Conservation (phyloP, 2,888 invertebrate genomes). For the Spodoptera picta region DNA sequence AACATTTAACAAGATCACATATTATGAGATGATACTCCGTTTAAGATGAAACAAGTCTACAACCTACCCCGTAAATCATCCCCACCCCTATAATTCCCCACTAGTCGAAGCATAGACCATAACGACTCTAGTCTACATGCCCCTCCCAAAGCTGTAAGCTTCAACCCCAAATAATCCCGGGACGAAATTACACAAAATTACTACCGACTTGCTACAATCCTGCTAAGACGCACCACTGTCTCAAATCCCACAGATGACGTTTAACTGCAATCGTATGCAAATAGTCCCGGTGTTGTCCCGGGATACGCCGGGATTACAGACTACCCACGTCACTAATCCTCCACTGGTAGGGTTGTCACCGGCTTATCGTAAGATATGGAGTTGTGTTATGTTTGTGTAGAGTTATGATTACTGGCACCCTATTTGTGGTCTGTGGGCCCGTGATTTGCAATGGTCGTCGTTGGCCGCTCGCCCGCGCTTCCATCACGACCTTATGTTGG, state of each 20-base stretch:
- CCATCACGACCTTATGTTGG: conserved; percentile 24
- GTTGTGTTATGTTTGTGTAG: conserved; percentile 64
- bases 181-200: conserved; percentile 69
- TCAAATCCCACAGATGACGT: conserved; percentile 82
- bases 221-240: conserved; percentile 66
- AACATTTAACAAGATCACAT: no score
- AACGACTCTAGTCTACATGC: conserved; percentile 27
- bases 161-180: conserved; percentile 58
- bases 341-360: conserved; percentile 73
- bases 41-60: background rate
- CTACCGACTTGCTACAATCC: conserved; percentile 63
- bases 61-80: conserved; percentile 8
- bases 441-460: conserved; percentile 50
- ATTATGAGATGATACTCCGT: no score
- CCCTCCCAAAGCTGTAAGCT: conserved; percentile 22
- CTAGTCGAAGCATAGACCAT: conserved; percentile 34
- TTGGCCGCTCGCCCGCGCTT: conserved; percentile 49
- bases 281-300: conserved; percentile 70
- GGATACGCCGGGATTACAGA: conserved; percentile 72
- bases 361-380: conserved; percentile 79
- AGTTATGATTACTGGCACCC: conserved; percentile 60
- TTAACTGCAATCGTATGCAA: conserved; percentile 85
- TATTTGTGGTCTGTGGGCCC: conserved; percentile 56
- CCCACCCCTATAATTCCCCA: conserved; percentile 27
- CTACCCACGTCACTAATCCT: conserved; percentile 77